Conservation (phyloP, 2,888 invertebrate genomes). For the Odontomyia ornata region DNA sequence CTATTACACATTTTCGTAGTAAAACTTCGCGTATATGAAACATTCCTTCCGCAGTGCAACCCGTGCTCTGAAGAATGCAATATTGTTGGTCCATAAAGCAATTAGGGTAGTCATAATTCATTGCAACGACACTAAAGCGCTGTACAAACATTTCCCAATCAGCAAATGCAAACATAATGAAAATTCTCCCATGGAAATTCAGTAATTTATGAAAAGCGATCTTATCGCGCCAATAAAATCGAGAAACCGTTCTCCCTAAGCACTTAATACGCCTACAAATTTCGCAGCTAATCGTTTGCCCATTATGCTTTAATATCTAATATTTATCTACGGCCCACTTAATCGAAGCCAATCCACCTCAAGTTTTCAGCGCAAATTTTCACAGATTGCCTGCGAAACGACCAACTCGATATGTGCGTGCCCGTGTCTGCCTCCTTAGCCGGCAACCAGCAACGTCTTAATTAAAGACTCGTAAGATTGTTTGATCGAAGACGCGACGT, state of each 20-base stretch:
- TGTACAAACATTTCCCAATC: neutral
- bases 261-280: slow-evolving; percentile 5
- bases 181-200: neutral
- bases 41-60: neutral
- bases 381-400: neutral
- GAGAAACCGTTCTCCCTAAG: neutral
- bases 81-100: neutral
- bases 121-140: no score
- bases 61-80: neutral
- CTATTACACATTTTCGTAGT: neutral
- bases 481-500: neutral
- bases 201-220: neutral
- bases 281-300: neutral
- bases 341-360: neutral
- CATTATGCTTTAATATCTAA: neutral
- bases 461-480: neutral
- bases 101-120: neutral
- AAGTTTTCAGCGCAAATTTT: neutral
- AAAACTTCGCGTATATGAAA: neutral
- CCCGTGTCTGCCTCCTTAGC: neutral
- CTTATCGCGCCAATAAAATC: neutral
- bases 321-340: slow-evolving; percentile 5
- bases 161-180: neutral
- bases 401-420: neutral
- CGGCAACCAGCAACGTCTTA: slow-evolving; percentile 18